Evolutionary conservation across 2,888 invertebrate species (phyloP), one percentile per base, ranked within the genome.

Genomic region (Thyatira batis): DNA sequence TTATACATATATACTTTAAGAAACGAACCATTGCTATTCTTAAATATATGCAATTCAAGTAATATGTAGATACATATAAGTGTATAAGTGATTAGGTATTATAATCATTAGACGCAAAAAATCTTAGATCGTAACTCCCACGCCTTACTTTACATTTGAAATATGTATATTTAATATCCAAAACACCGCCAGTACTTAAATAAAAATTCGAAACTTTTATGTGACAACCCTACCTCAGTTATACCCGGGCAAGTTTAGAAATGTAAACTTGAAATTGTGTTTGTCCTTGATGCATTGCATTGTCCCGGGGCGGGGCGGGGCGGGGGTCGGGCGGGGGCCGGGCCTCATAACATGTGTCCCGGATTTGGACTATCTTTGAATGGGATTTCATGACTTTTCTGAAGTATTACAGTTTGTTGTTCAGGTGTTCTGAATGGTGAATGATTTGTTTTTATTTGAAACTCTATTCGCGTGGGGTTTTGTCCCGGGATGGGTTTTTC

Each of bases 231-330:
- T 39, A 39, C 5, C 17, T 17, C 23, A 20, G 58, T 44, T 53
- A 54, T 58, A 56, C 23, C 51, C 53, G 20, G 20, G 20, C 43
- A 60, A 62, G 57, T 62, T 62, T 54, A 11, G 49, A 59, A 55
- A 60, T 60, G 57, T 53, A 57, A 62, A 62, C 60, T 62, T 54
- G 52, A 49, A 54, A 61, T 61, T 57, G 59, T 53, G 39, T 39
- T 39, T 8, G 39, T 39, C 39, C 56, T 53, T 54, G 48, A 21
- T 28, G 48, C 27, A 48, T 13, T 27, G 48, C 48, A 33, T 13
- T 17, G 39, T 17, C 13, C 17, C 39, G 13, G 6, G 39, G 13
- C 33, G 13, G 13, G 13, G 4, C 33, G 3, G n/a, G 2, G n/a
- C 5, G 4, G n/a, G 3, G n/a, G 2, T 4, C 5, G 6, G 39